A percentile compares a stretch with the other conserved stretches of the same genome.
These are phyloP conservation scores for Mycetomoellerius zeteki DNA, from an alignment of 1,140 invertebrate species.

Conservation along the genomic window DNA sequence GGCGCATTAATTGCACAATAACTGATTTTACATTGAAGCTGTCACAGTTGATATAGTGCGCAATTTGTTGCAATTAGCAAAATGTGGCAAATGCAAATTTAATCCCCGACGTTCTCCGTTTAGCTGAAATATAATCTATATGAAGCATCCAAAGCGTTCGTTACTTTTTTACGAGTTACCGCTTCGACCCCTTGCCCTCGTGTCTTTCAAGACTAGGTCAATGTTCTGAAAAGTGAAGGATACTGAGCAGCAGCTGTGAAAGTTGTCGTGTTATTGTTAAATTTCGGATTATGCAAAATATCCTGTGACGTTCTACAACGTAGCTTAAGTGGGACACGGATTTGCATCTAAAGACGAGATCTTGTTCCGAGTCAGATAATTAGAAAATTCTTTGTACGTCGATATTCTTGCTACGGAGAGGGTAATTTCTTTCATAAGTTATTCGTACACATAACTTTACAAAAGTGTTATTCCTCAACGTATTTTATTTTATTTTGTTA, in stretches of 20 bases:
- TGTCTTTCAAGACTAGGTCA: conserved; percentile 81
- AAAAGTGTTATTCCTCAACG: background rate
- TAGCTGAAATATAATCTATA: conserved; percentile 37
- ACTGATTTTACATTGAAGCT: conserved; percentile 10
- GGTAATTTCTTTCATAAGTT: conserved; percentile 17
- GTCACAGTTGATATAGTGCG: background rate
- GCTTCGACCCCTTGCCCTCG: conserved; percentile 66
- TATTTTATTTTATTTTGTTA: conserved; percentile 10
- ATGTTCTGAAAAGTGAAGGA: conserved; percentile 73
- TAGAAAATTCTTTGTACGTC: conserved; percentile 55
- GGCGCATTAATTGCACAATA: background rate
- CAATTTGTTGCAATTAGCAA: conserved; percentile 41
- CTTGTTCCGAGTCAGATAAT: conserved; percentile 62
- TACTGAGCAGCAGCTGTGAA: conserved; percentile 75
- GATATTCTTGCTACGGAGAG: background rate
- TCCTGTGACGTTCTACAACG: conserved; percentile 68
- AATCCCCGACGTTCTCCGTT: background rate
- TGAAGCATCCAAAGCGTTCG: conserved; percentile 8
- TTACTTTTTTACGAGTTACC: conserved; percentile 27
- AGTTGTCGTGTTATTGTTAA: conserved; percentile 79
- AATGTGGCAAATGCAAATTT: conserved; percentile 19
- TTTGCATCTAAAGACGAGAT: conserved; percentile 78
- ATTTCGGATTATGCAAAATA: conserved; percentile 83
- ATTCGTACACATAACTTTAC: conserved; percentile 2
- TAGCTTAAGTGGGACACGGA: conserved; percentile 78